Evolutionary conservation across 2,888 invertebrate species (phyloP).

Genomic region (Allygus modestus): DNA sequence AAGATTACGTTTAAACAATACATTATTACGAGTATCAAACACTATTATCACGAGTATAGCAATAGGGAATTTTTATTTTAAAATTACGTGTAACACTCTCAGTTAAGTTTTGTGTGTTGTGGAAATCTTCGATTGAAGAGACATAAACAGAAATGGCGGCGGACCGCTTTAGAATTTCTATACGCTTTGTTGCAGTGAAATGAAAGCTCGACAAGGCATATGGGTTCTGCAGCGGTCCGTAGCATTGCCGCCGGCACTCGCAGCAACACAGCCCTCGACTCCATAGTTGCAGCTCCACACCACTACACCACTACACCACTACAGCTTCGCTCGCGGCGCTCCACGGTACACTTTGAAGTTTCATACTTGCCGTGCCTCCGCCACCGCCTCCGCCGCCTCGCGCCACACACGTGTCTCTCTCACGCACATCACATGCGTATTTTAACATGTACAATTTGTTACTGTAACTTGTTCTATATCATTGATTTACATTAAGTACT

Average conservation of each 20-base stretch:
- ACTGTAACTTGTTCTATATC: too few species aligned
- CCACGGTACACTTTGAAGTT: not conserved
- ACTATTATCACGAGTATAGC: too few species aligned
- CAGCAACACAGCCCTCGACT: not conserved
- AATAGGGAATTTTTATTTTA: too few species aligned
- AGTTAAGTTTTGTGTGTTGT: too few species aligned
- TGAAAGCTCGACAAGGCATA: constrained; percentile 56
- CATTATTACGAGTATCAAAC: too few species aligned
- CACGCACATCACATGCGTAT: too few species aligned
- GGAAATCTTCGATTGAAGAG: too few species aligned
- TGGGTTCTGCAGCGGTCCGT: constrained; percentile 54
- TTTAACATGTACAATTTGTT: too few species aligned
- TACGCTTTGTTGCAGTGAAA: constrained; percentile 56
- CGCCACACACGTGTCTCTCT: too few species aligned
- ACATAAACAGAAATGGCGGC: constrained; percentile 49
- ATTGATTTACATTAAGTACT: too few species aligned
- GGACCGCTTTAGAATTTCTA: constrained; percentile 60
- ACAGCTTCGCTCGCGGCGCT: not conserved
- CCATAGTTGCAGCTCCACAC: not conserved
- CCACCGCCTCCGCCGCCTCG: not conserved
- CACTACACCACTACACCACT: not conserved
- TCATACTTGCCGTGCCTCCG: constrained; percentile 4
- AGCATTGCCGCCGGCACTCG: constrained; percentile 25
- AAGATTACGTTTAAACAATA: too few species aligned
- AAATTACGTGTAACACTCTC: too few species aligned